Evolutionary conservation across 2,888 invertebrate genomes (phyloP), one percentile per base, ranked within the genome.

Genomic region (Horisme vitalbata): DNA sequence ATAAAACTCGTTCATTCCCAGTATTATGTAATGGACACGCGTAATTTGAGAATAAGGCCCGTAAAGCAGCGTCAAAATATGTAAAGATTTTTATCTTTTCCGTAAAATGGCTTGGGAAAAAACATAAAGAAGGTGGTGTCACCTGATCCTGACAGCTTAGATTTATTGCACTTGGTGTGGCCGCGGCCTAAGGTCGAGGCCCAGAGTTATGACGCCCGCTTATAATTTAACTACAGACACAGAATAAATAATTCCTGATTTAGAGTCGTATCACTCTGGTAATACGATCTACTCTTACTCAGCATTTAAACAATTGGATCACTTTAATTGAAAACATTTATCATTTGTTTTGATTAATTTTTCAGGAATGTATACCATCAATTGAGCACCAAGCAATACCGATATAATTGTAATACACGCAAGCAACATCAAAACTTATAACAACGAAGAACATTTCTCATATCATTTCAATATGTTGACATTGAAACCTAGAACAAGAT

Each of bases 111-210:
- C 86, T 86, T 90, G 90, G 88, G 90, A 90, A 90, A 90, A 90
- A 90, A 90, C 90, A 90, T 90, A 90, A 90, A 90, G 89, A 88
- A 90, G 87, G 84, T 80, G 85, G 87, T 89, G 90, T 90, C 90
- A 90, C 90, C 90, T 90, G 89, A 88, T 84, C 87, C 81, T 74
- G 89, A 86, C 88, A 84, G 82, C 59, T 59, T 63, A 64, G 86
- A 89, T 88, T 89, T 83, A 89, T 84, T 45, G 71, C 71, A 58
- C 76, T 74, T 80, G 72, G 84, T 88, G 87, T 88, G 86, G 83
- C 87, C 87, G 74, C 78, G 80, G 84, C 86, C 85, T 89, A 75
- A 90, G 88, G 83, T 81, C 80, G 78, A 68, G 61, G 56, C 69
- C 62, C 70, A 68, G 73, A 83, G 79, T 87, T 88, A 87, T 89